phyloP scores from a whole-genome alignment of 2,113 vertebrate genomes.

The Pontoporia blainvillei region DNA sequence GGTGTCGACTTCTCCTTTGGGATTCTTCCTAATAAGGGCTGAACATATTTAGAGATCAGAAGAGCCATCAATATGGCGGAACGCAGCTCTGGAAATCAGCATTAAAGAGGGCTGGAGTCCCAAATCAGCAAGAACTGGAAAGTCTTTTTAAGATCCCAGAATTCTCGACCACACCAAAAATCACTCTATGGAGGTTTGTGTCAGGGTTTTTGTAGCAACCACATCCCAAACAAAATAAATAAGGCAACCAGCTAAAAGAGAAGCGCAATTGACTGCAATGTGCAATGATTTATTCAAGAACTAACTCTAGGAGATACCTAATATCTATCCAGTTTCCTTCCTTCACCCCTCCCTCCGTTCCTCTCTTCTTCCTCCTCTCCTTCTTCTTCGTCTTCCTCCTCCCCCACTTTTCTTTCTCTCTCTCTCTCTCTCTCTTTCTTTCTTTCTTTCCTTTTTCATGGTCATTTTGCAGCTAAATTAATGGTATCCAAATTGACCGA shows the following conservation, averaged over 20 bases:
- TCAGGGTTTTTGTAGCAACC: neutral
- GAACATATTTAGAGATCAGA: neutral
- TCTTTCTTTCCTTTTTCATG: neutral
- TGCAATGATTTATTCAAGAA: neutral
- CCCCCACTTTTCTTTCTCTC: no score
- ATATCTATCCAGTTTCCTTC: neutral
- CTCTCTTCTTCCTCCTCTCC: no score
- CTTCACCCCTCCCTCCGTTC: neutral
- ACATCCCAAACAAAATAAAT: neutral
- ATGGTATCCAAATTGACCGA: neutral
- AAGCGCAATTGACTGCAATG: conserved; percentile 38
- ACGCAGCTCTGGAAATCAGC: neutral
- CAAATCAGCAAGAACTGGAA: neutral
- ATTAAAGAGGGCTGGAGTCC: neutral
- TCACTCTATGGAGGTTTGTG: neutral
- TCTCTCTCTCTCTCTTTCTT: no score
- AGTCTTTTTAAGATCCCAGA: neutral
- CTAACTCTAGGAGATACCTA: neutral
- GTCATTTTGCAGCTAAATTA: conserved; percentile 19
- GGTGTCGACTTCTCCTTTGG: neutral
- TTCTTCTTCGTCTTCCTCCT: no score
- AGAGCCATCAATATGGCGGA: neutral
- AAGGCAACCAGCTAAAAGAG: conserved; percentile 42
- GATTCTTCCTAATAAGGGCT: conserved; percentile 9
- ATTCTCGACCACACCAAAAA: neutral